These are phyloP conservation scores for Zaprionus capensis DNA, from an alignment of 1,140 invertebrate genomes.

Conservation along the genomic window DNA sequence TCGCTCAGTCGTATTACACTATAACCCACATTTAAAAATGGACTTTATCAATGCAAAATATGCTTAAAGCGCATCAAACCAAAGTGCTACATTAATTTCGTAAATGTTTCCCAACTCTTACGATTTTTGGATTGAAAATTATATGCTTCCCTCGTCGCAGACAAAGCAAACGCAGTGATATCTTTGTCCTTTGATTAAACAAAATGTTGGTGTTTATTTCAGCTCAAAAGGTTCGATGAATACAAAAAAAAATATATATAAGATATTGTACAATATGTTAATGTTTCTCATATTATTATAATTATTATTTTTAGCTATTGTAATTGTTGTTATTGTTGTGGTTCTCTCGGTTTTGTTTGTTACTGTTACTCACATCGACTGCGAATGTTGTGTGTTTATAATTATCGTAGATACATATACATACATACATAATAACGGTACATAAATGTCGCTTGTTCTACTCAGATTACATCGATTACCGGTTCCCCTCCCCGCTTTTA, in stretches of 20 bases:
- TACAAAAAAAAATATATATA: slow-evolving; percentile 59
- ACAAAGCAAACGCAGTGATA: neutral
- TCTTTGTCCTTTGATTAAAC: slow-evolving; percentile 60
- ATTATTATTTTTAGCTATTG: slow-evolving; percentile 33
- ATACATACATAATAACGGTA: slow-evolving; percentile 69
- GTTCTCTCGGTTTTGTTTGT: slow-evolving; percentile 4
- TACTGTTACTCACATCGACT: slow-evolving; percentile 39
- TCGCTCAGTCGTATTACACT: no score
- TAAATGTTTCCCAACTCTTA: no score
- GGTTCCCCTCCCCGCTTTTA: neutral
- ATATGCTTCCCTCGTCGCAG: neutral
- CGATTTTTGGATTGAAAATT: neutral
- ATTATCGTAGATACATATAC: slow-evolving; percentile 58
- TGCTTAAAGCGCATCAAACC: no score
- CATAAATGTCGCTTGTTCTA: slow-evolving; percentile 54
- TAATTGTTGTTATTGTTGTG: slow-evolving; percentile 12
- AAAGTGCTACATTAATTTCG: no score
- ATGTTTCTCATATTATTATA: slow-evolving; percentile 22
- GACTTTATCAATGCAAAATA: no score
- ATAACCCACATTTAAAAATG: no score
- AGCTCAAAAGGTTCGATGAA: slow-evolving; percentile 64
- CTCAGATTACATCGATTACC: slow-evolving; percentile 27
- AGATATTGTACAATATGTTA: slow-evolving; percentile 71
- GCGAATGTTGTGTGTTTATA: slow-evolving; percentile 19
- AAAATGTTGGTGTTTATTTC: slow-evolving; percentile 73